Percentiles rank a stretch among this genome's conserved stretches.
phyloP scores from a whole-genome alignment of 30 jellyfish, hydroid and myxozoan species.

The Haliclystus octoradiatus region DNA sequence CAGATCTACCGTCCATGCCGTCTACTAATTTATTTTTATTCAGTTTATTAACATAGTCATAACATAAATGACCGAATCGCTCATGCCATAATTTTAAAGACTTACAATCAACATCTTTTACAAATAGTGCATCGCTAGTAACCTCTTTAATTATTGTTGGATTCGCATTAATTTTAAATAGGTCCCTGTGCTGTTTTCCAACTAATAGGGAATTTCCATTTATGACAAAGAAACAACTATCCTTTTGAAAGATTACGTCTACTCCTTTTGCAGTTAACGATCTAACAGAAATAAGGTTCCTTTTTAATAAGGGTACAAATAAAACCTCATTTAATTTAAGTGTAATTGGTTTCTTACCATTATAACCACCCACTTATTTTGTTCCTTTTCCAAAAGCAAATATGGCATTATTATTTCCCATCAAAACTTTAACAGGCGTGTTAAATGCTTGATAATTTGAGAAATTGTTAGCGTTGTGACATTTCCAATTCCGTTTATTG shows the following conservation, averaged over 20 bases:
- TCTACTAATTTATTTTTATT: conserved; percentile 22
- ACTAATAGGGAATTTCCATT: no score
- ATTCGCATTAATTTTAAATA: no score
- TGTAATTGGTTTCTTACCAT: conserved; percentile 19
- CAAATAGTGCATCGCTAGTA: no score
- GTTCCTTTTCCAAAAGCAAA: conserved; percentile 48
- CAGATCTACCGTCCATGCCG: conserved; percentile 11
- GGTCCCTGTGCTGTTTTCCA: no score
- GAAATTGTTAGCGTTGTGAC: conserved; percentile 29
- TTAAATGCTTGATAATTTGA: no score
- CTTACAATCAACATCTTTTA: background rate
- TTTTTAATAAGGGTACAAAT: conserved; percentile 34
- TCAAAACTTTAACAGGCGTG: no score
- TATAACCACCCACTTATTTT: background rate
- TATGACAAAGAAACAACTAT: conserved; percentile 16
- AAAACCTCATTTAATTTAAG: conserved; percentile 15
- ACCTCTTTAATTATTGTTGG: no score
- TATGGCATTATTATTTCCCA: background rate
- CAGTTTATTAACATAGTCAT: conserved; percentile 23
- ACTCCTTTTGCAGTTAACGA: conserved; percentile 33
- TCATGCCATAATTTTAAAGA: conserved; percentile 21
- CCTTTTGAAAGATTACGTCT: conserved; percentile 15
- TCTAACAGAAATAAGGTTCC: conserved; percentile 21
- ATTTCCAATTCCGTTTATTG: background rate
- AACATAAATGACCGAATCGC: conserved; percentile 30